Evolutionary conservation across 2,797 vertebrate species (phyloP).

Genomic region (Molossus alvarezi): DNA sequence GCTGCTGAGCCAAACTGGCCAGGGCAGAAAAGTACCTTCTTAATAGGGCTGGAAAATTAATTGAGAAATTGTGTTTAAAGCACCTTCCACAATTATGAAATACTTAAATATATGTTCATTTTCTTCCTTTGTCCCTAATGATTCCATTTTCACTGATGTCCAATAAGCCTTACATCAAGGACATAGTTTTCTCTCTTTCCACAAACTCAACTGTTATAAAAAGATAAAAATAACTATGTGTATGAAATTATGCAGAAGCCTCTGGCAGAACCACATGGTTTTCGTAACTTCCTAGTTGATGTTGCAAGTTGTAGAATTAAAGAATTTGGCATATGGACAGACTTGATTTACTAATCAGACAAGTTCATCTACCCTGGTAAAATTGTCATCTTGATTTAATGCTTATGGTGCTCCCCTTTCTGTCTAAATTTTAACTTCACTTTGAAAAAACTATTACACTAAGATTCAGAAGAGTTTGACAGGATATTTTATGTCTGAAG

Average conservation of each 20-base stretch:
- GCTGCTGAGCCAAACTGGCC: too few species aligned
- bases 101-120: slow-evolving; percentile 61
- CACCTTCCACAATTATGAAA: neutral
- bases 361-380: slow-evolving; percentile 87
- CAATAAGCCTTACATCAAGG: slow-evolving; percentile 68
- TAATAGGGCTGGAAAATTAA: slow-evolving; percentile 65
- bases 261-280: slow-evolving; percentile 58
- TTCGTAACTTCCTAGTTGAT: slow-evolving; percentile 79
- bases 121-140: slow-evolving; percentile 4
- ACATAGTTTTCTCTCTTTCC: slow-evolving; percentile 41
- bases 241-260: slow-evolving; percentile 69
- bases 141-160: slow-evolving; percentile 52
- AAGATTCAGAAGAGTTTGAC: slow-evolving; percentile 90
- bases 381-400: slow-evolving; percentile 89
- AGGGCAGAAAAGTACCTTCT: slow-evolving; percentile 33
- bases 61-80: slow-evolving; percentile 73
- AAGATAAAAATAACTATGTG: slow-evolving; percentile 69
- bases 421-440: slow-evolving; percentile 88
- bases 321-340: slow-evolving; percentile 85
- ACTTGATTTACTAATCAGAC: slow-evolving; percentile 89
- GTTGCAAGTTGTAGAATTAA: slow-evolving; percentile 84
- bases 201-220: slow-evolving; percentile 27
- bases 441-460: slow-evolving; percentile 87
- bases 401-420: slow-evolving; percentile 86
- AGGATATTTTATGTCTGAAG: slow-evolving; percentile 90